Base-by-base conservation (phyloP, 1,140 invertebrate species). In the Macrobrachium nipponense region DNA sequence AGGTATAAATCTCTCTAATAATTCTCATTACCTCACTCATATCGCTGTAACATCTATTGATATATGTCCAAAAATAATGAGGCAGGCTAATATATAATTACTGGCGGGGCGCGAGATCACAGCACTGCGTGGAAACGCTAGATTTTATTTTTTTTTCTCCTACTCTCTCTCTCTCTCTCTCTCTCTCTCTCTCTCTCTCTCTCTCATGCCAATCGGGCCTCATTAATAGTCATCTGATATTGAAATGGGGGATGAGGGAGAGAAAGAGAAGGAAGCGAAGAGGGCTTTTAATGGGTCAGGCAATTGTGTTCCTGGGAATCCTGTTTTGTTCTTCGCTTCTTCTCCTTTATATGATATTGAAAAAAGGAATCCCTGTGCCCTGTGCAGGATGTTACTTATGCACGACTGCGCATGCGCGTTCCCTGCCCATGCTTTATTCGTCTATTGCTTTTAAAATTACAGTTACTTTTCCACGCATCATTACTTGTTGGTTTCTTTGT, bases 1-100 rank as follows among this genome's bases (percentile, higher is more conserved):
- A 44, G 59, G 18, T 58, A 77, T 77, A 77, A 77, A 77, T 77
- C 75, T 36, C 20, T 17, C 58, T 60, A 62, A 79, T 62, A 23
- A 79, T 79, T 79, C 77, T 27, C 77, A 79, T 79, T 43, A 64
- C 62, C 60, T 51, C 77, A 36, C 77, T 79, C 77, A 62, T 18
- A 79, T 79, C 77, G 77, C 77, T 36, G 18, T 79, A 79, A 79
- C 77, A 79, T 62, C n/a, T 62, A 79, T 62, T 62, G 59, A 79
- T 62, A 51, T 15, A 79, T n/a, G 77, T 79, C 23, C 77, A 79
- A n/a, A 79, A 62, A 79, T 62, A 79, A 79, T 79, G 77, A 79
- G 44, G 18, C 20, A 62, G 60, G 20, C 60, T 64, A 43, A 79
- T 79, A 79, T 27, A 43, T 79, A 79, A 62, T 62, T 79, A 60